Base-by-base conservation (phyloP, 2,113 vertebrate species). In the Salvelinus alpinus region DNA sequence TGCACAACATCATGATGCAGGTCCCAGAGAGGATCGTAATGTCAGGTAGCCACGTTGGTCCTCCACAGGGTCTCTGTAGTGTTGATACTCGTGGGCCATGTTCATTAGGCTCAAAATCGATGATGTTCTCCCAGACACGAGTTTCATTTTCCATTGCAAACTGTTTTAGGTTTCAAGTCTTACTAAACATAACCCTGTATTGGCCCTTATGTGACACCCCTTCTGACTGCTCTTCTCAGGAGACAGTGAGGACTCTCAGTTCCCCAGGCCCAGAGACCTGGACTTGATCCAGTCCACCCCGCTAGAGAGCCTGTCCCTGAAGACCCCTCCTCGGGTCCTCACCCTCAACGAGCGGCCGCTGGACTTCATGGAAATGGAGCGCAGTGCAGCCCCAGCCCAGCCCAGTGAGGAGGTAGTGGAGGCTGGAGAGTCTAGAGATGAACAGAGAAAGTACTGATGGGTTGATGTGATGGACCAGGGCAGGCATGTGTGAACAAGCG, bases 21-120 rank as follows among this genome's bases (percentile, higher is more conserved):
- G 97, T 99, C 65, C 97, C 97, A 57, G 97, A 99, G 83, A 94
- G 97, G 85, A 99, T 99, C 87, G 92, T 99, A 44, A 88, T 99
- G 47, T 78, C 96, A 94, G 97, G 97, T 96, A 88, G 70, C 86
- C 85, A 62, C 38, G 11, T 11, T 44, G 38, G 38, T 44, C 38
- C 38, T 44, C 38, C 7, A 54, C 16, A 54, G 16, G 13, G 14
- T 18, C 51, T 54, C 51, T 54, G 51, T 54, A 16, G 51, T 51
- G 48, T 54, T 54, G 51, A 5, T 54, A 16, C 12, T 54, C 51
- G 3, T 54, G 64, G 38, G 11, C 38, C 0, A 44, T 44, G 38
- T 44, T 44, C 8, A 44, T 44, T 12, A 11, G 8, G 38, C 38
- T 44, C 38, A 11, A 44, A 44, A 44, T 11, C 8, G 7, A 9